A percentile compares a stretch with the other conserved stretches of the same genome.
Conservation (phyloP, 2,888 invertebrate genomes). For the Hydroisotoma schaefferi region DNA sequence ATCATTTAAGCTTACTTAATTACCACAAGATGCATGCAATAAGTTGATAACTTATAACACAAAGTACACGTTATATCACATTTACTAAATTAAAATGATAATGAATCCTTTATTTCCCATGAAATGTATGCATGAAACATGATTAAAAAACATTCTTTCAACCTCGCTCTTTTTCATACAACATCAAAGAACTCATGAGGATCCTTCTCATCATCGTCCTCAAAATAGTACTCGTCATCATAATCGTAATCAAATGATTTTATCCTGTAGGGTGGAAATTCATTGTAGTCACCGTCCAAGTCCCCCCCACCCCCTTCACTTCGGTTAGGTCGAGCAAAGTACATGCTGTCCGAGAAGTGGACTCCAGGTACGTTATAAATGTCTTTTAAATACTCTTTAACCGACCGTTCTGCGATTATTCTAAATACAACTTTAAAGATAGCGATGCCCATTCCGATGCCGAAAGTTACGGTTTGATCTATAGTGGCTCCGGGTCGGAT, state of each 20-base stretch:
- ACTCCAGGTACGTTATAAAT: constrained; percentile 22
- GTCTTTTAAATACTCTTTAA: constrained; percentile 30
- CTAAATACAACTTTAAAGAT: constrained; percentile 33
- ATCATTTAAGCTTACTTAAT: no score
- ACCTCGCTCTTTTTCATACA: background rate
- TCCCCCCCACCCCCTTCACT: background rate
- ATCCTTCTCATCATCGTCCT: constrained; percentile 25
- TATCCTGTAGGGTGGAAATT: constrained; percentile 1
- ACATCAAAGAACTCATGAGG: constrained; percentile 14
- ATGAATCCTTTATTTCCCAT: no score
- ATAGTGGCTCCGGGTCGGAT: constrained; percentile 35
- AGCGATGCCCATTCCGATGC: constrained; percentile 28
- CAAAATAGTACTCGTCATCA: constrained; percentile 28
- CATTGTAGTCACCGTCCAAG: background rate
- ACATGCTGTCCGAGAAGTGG: constrained; percentile 35
- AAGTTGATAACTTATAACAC: no score
- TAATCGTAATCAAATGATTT: constrained; percentile 21
- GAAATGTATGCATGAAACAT: no score
- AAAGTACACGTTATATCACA: no score
- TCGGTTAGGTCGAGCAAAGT: background rate
- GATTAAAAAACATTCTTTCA: no score
- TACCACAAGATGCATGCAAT: no score
- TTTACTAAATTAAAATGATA: no score
- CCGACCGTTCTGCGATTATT: constrained; percentile 31
- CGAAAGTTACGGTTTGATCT: constrained; percentile 29